Evolutionary conservation across 2,797 vertebrate genomes (phyloP).

Genomic region (Lemur catta): DNA sequence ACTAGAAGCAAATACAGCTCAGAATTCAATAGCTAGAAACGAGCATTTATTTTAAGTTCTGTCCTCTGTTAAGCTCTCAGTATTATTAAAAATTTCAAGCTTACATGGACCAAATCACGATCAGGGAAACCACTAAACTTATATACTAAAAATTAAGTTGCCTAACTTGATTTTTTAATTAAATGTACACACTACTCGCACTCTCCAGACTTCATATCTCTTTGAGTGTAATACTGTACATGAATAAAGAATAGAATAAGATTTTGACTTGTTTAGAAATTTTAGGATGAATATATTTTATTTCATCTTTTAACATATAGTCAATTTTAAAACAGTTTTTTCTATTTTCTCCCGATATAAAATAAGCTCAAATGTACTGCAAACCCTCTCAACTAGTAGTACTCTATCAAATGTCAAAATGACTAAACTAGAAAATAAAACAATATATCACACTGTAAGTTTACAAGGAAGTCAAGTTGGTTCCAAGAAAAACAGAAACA

Average conservation of each 20-base stretch:
- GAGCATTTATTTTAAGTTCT: not conserved
- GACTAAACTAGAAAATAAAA: slow-evolving; percentile 40
- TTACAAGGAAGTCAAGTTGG: slow-evolving; percentile 51
- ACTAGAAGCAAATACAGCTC: slow-evolving; percentile 1
- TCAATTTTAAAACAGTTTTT: slow-evolving; percentile 21
- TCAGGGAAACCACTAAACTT: slow-evolving; percentile 43
- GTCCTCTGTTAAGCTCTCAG: slow-evolving; percentile 15
- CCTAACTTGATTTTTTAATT: slow-evolving; percentile 54
- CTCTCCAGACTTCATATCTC: not conserved
- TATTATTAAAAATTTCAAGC: slow-evolving; percentile 53
- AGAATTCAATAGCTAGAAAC: slow-evolving; percentile 41
- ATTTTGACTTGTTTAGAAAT: not conserved
- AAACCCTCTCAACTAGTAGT: slow-evolving; percentile 39
- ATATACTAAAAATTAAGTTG: slow-evolving; percentile 55
- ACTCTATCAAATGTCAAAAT: slow-evolving; percentile 53
- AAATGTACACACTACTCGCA: not conserved
- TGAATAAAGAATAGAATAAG: not conserved
- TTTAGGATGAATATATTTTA: slow-evolving; percentile 27
- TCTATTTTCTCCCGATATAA: not conserved
- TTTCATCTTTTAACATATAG: not conserved
- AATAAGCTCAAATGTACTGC: not conserved
- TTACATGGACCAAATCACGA: slow-evolving; percentile 50
- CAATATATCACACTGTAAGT: slow-evolving; percentile 20
- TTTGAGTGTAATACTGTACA: not conserved
- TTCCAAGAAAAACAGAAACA: not conserved